These are phyloP conservation scores for Orchestia grillus DNA, from an alignment of 1,140 invertebrate species.

Conservation along the genomic window DNA sequence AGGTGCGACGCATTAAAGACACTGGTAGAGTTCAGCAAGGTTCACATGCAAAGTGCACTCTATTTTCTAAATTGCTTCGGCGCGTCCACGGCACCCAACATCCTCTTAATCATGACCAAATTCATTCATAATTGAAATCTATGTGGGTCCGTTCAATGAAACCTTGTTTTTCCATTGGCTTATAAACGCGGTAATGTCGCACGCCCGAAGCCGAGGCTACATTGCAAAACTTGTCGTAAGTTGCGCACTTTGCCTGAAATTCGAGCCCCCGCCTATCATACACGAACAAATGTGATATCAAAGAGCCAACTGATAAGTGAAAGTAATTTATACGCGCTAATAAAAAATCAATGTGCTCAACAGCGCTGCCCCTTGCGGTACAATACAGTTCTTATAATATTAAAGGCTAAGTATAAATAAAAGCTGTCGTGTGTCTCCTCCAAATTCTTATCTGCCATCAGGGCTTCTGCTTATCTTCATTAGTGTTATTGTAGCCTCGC, in stretches of 20 bases:
- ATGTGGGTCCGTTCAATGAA: background rate
- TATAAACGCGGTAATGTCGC: background rate
- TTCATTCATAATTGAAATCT: conserved; percentile 3
- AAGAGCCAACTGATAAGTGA: background rate
- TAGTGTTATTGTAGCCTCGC: background rate
- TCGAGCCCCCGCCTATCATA: background rate
- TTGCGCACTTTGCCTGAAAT: background rate
- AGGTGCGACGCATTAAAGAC: background rate
- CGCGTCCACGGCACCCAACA: background rate
- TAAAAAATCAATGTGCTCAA: background rate
- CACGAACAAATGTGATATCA: background rate
- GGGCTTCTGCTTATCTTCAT: background rate
- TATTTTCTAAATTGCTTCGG: background rate
- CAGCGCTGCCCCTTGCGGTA: background rate
- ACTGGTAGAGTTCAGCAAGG: background rate
- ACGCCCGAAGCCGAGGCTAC: background rate
- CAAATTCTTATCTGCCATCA: background rate
- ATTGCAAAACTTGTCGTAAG: background rate
- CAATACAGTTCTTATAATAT: conserved; percentile 10
- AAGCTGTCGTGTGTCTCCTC: background rate
- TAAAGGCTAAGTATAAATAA: conserved; percentile 8
- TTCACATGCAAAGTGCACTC: background rate
- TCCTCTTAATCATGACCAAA: background rate
- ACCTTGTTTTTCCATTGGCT: background rate
- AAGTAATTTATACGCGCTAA: background rate